Evolutionary conservation across 2,888 invertebrate species (phyloP), one percentile per base, ranked within the genome.

Genomic region (Microctonus hyperodae): DNA sequence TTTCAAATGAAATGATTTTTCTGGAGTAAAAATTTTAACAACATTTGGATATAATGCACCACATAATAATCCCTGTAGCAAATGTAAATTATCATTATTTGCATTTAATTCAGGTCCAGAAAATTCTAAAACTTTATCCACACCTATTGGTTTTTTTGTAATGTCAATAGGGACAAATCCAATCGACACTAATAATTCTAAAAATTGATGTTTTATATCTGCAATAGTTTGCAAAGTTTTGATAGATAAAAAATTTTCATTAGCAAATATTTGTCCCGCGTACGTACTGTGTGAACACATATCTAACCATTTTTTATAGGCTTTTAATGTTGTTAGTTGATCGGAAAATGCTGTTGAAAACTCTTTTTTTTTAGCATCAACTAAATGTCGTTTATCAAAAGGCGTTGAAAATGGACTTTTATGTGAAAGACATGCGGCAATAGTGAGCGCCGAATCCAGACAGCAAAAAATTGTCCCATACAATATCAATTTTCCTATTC

Each of bases 31-130:
- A 7, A 93, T 91, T 86, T 94, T 92, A 0, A 95, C 93, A 35
- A 98, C 89, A 80, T 96, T 96, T 0, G 98, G 98, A 84, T 97
- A 98, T 22, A 96, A 86, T 0, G 97, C 96, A 1, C 96, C 96
- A 80, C 95, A 94, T 51, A 98, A 86, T 28, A 97, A 90, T 0
- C 96, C 96, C 60, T 92, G 88, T 22, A 94, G 80, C n/a, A 94
- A 82, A 66, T 89, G 88, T 68, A 90, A 88, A 75, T 93, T 94
- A 5, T 91, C 91, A 2, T 91, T 91, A 74, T 94, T 92, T 9
- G 85, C 85, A 78, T 94, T 94, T 35, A 93, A 86, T 86, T 89
- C 88, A 16, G 84, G 81, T 40, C 92, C 92, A 6, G 92, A 91
- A n/a, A 91, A 76, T 60, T 86, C 86, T 0, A 88, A 83, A 0